Base-by-base conservation (phyloP, 2,797 vertebrate species). In the Pelochelys cantorii region DNA sequence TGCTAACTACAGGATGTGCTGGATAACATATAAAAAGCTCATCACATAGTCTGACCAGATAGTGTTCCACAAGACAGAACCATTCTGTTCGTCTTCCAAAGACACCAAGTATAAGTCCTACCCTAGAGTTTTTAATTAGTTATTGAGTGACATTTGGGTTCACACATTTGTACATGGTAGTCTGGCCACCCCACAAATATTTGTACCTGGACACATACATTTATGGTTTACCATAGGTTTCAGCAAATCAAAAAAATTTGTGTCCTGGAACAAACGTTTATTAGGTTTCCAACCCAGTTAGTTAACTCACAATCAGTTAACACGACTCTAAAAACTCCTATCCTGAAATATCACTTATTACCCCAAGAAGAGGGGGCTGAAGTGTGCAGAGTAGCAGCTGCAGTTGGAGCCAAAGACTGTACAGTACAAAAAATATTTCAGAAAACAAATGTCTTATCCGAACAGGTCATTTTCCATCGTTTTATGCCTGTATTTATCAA, bases 281-380 rank as follows among this genome's bases (percentile, higher is more conserved):
- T 71, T 11, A n/a, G 10, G 34, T 71, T 18, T 71, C 68, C 68
- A 71, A 37, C 34, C 8, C 20, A 71, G 20, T 71, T 71, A 95
- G 84, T 87, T 90, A 94, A 93, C 83, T 91, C 87, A 94, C 90
- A 95, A 95, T 71, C 68, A 37, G 94, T 95, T 94, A 95, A 96
- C 95, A 94, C 91, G 7, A 52, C 23, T 52, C 29, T 27, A 52
- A 48, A 42, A 91, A 93, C 11, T 65, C 83, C 52, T 85, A 92
- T 83, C 57, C 94, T 81, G 88, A 81, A 93, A 37, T 56, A 77
- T 79, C 62, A 93, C 52, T 94, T 86, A 6, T 56, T 83, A 71
- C 74, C 90, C 86, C 81, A 81, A 81, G 85, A 83, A 95, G 86
- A 57, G 82, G 71, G 62, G 91, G 22, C 15, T 80, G 86, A 87